phyloP scores from a whole-genome alignment of 2,888 invertebrate species.

The Apamea epomidion region DNA sequence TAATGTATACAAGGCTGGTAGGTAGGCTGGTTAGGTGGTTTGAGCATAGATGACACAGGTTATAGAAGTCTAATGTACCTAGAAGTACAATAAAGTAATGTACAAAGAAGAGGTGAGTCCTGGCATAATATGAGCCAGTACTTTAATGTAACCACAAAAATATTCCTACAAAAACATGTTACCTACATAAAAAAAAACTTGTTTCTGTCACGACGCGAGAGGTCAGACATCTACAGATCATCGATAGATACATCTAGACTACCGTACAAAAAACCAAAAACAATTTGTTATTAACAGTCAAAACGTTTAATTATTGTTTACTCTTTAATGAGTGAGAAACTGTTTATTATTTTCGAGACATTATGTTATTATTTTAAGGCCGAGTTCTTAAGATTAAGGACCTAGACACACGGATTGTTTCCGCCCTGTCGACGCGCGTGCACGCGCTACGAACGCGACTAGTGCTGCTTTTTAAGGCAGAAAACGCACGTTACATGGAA shows the following conservation, averaged over 20 bases:
- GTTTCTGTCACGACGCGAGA: slow-evolving; percentile 4
- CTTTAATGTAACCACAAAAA: background rate
- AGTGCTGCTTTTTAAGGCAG: too few relatives aligned
- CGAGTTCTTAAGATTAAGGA: background rate
- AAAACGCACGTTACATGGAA: background rate
- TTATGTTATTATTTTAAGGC: background rate
- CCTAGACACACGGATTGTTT: background rate
- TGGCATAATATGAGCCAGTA: background rate
- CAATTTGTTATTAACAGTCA: slow-evolving; percentile 1
- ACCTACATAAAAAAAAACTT: too few relatives aligned
- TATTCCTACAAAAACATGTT: slow-evolving; percentile 30
- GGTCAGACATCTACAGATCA: slow-evolving; percentile 5
- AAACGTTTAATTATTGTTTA: background rate
- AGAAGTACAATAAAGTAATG: too few relatives aligned
- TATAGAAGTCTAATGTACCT: background rate
- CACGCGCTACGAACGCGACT: too few relatives aligned
- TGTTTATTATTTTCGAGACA: too few relatives aligned
- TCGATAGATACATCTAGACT: too few relatives aligned
- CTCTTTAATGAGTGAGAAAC: background rate
- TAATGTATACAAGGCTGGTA: too few relatives aligned
- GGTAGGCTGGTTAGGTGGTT: too few relatives aligned
- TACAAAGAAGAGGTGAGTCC: too few relatives aligned
- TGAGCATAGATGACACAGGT: background rate
- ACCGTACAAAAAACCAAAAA: slow-evolving; percentile 12
- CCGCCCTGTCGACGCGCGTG: background rate